Conservation (phyloP, 2,797 vertebrate genomes). For the Streptopelia turtur region DNA sequence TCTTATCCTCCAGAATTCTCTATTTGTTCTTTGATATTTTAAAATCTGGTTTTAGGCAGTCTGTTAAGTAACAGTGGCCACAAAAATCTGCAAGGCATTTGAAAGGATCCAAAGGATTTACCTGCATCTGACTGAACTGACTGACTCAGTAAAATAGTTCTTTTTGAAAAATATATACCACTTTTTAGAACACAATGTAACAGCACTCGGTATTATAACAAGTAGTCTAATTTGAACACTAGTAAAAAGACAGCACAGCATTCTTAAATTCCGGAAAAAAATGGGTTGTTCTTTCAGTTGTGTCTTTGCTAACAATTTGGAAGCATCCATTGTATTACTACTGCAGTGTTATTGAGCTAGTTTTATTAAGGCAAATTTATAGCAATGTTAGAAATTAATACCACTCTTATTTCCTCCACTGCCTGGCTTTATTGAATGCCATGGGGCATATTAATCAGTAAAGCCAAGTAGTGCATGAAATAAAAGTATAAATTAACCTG, state of each 20-base stretch:
- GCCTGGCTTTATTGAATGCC: slow-evolving; percentile 87
- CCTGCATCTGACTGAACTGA: neutral
- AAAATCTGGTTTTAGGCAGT: neutral
- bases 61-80: neutral
- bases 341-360: slow-evolving; percentile 81
- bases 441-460: slow-evolving; percentile 86
- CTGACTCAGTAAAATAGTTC: neutral
- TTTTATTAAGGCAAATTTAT: slow-evolving; percentile 87
- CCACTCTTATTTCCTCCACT: slow-evolving; percentile 84
- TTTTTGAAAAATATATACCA: neutral
- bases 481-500: slow-evolving; percentile 87
- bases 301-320: slow-evolving; percentile 78
- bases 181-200: slow-evolving; percentile 28
- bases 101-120: neutral
- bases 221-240: slow-evolving; percentile 13
- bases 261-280: slow-evolving; percentile 59
- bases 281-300: slow-evolving; percentile 65
- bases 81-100: neutral
- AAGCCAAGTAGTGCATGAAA: slow-evolving; percentile 86
- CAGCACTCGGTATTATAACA: neutral
- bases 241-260: slow-evolving; percentile 28
- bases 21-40: neutral
- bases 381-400: slow-evolving; percentile 89
- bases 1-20: neutral
- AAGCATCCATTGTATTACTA: slow-evolving; percentile 81